Base-by-base conservation (phyloP, 2,113 vertebrate species). In the Lycaon pictus region DNA sequence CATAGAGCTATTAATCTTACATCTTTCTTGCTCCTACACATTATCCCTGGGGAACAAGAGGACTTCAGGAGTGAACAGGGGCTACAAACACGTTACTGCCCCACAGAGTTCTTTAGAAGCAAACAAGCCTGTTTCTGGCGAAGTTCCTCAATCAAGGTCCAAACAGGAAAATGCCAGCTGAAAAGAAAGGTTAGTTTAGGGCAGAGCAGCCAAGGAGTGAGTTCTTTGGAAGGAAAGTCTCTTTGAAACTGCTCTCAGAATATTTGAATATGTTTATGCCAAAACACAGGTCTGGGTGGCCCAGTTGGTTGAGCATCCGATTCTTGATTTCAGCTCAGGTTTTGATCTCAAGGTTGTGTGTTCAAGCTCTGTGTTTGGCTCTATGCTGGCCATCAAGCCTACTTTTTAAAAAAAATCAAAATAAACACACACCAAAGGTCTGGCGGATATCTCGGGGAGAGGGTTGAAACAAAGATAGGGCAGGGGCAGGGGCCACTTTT, bases 111-210 rank as follows among this genome's bases (percentile, higher is more conserved):
- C 63, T 77, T 95, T 90, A 96, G 63, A 93, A 82, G 48, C 77
- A 92, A 87, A 69, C 55, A 93, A 91, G 93, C 65, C 93, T 88
- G n/a, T 62, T 90, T 93, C 51, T 67, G 56, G 56, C 53, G 93
- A 65, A 84, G n/a, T 88, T 96, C 55, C 62, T 90, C 48, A 79
- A 72, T 58, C 11, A 87, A 88, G 22, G 16, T 43, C 82, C 55
- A 93, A 93, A 74, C 3, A 62, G 58, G 80, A 94, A 92, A 94
- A 43, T 25, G 37, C 51, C 55, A 71, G 35, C 25, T 82, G 37
- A 95, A 95, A 94, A 72, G 60, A 76, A 92, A 96, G 80, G 35
- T 76, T 58, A 94, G 56, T 7, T 83, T 9, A 91, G 11, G 92
- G 77, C 69, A 95, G 27, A 96, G 48, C 7, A 85, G 58, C 15